phyloP scores from a whole-genome alignment of 2,113 vertebrate species.

The Promerops cafer region DNA sequence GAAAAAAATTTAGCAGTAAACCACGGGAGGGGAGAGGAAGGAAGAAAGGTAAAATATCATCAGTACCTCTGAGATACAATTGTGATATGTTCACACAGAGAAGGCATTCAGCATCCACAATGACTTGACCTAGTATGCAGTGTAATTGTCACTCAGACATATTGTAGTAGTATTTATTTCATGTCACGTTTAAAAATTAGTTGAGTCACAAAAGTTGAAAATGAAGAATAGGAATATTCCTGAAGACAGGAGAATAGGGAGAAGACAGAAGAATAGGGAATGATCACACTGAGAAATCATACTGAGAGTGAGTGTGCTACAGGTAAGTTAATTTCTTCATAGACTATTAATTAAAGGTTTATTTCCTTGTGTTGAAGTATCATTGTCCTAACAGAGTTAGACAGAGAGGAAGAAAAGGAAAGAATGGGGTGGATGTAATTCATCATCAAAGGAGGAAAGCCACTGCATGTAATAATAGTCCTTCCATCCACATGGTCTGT shows the following conservation, averaged over 20 bases:
- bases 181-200: neutral
- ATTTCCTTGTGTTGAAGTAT: neutral
- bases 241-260: neutral
- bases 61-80: neutral
- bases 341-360: constrained; percentile 15
- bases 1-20: neutral
- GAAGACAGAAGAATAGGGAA: neutral
- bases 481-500: neutral
- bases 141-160: neutral
- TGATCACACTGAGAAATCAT: neutral
- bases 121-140: constrained; percentile 4
- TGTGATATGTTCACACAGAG: neutral
- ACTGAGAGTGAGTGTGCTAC: neutral
- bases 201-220: neutral
- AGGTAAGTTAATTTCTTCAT: neutral
- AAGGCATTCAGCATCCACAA: neutral
- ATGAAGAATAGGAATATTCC: neutral
- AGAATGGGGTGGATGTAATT: neutral
- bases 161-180: neutral
- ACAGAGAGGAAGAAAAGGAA: neutral
- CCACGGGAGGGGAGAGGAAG: neutral
- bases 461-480: neutral
- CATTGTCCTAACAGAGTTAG: neutral
- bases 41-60: neutral
- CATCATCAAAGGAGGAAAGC: neutral